These are phyloP conservation scores for Anseranas semipalmata DNA, from an alignment of 2,113 vertebrate genomes.

Conservation along the genomic window DNA sequence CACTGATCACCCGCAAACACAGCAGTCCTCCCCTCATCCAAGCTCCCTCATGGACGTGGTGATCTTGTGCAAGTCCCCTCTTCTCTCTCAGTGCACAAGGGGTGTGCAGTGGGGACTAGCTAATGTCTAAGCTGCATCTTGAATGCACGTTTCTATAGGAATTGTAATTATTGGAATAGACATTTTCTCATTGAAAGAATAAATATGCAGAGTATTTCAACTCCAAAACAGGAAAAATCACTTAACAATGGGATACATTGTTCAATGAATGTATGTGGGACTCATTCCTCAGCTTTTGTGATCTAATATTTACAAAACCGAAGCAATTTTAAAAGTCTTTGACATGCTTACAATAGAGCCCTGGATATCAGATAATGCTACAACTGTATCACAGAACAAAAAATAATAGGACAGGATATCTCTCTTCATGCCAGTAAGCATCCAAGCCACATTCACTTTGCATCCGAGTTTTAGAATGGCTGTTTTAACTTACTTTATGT, in stretches of 20 bases:
- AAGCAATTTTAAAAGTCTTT: constrained; percentile 20
- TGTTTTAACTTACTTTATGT: background rate
- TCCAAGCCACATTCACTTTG: constrained; percentile 7
- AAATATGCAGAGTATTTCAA: background rate
- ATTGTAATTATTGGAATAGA: background rate
- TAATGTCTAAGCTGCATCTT: background rate
- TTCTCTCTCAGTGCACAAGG: background rate
- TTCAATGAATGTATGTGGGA: background rate
- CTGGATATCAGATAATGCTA: constrained; percentile 21
- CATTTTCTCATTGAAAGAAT: background rate
- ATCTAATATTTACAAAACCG: constrained; percentile 24
- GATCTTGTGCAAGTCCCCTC: background rate
- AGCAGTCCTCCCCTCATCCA: background rate
- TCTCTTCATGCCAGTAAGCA: constrained; percentile 7
- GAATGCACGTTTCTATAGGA: background rate
- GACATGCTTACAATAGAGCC: constrained; percentile 30
- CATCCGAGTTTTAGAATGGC: background rate
- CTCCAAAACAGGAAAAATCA: background rate
- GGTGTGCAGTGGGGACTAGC: background rate
- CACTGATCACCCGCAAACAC: background rate
- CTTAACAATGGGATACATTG: background rate
- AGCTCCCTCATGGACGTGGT: background rate
- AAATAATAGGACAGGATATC: constrained; percentile 28
- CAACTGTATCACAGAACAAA: constrained; percentile 13
- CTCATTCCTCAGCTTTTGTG: background rate